Percentiles rank a stretch among this genome's conserved stretches.
Evolutionary conservation across 2,888 invertebrate species (phyloP).

Genomic region (Spicauda simplicius): DNA sequence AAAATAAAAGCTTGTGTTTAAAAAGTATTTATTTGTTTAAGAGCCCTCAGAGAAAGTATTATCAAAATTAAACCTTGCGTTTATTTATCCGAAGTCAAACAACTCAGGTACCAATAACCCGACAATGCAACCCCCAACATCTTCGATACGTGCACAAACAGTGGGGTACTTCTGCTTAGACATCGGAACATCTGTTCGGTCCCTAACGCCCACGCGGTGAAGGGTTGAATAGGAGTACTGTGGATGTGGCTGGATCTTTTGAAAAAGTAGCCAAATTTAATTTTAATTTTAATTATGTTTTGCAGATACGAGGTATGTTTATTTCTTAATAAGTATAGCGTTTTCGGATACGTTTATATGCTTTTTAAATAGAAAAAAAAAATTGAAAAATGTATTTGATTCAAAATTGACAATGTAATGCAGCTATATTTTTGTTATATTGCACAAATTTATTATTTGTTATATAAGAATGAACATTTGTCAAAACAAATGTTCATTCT

Average conservation of each 20-base stretch:
- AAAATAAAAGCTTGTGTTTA: no score
- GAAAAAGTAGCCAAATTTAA: neutral
- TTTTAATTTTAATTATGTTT: neutral
- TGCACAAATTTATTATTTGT: no score
- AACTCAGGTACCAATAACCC: slow-evolving; percentile 32
- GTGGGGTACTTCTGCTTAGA: slow-evolving; percentile 57
- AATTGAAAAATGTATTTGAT: no score
- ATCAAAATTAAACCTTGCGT: slow-evolving; percentile 14
- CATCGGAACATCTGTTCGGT: slow-evolving; percentile 70
- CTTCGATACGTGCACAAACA: slow-evolving; percentile 35
- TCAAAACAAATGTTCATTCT: no score
- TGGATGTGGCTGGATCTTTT: slow-evolving; percentile 49
- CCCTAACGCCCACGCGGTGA: slow-evolving; percentile 56
- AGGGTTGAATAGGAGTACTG: slow-evolving; percentile 58
- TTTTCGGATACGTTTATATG: no score
- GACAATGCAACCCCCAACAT: slow-evolving; percentile 28
- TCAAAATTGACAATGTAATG: no score
- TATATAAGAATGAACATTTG: no score
- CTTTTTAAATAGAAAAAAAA: no score
- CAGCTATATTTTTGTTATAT: no score
- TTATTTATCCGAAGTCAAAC: slow-evolving; percentile 26
- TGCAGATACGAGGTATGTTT: no score
- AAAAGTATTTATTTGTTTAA: no score
- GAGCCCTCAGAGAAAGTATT: neutral
- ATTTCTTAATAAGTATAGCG: no score